A percentile compares a stretch with the other conserved stretches of the same genome.
Evolutionary conservation across 2,797 vertebrate species (phyloP).

Genomic region (Typhlichthys subterraneus): DNA sequence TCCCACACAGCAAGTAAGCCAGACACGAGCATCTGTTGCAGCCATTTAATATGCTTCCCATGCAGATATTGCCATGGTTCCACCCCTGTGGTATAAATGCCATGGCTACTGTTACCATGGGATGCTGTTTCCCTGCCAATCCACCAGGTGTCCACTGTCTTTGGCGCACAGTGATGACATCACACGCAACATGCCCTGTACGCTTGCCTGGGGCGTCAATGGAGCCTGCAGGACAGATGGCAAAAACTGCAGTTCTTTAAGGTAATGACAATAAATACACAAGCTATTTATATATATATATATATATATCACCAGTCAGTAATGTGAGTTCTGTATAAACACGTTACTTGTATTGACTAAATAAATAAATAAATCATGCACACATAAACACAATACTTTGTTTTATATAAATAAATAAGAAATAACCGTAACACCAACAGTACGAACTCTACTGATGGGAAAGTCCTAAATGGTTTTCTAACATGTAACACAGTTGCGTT

Average conservation of each 20-base stretch:
- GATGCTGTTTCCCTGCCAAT: conserved; percentile 51
- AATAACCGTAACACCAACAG: too few species aligned
- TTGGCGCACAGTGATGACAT: conserved; percentile 59
- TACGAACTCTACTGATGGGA: too few species aligned
- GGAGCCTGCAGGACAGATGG: conserved; percentile 50
- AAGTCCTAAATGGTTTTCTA: too few species aligned
- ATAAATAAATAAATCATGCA: too few species aligned
- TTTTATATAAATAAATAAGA: too few species aligned
- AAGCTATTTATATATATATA: background rate
- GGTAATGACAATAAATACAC: conserved; percentile 1
- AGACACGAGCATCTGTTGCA: background rate
- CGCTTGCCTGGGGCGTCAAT: conserved; percentile 45
- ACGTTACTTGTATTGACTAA: too few species aligned
- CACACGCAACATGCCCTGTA: conserved; percentile 46
- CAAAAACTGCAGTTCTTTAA: background rate
- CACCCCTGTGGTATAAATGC: too few species aligned
- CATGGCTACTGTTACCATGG: conserved; percentile 53
- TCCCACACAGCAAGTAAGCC: too few species aligned
- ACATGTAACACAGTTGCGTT: too few species aligned
- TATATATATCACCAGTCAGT: too few species aligned
- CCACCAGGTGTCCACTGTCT: conserved; percentile 51
- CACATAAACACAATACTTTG: too few species aligned
- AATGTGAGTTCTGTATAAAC: background rate
- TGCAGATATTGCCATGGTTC: background rate
- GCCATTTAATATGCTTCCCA: background rate